These are phyloP conservation scores for Neomorphus geoffroyi DNA, from an alignment of 2,797 vertebrate genomes.

Conservation along the genomic window DNA sequence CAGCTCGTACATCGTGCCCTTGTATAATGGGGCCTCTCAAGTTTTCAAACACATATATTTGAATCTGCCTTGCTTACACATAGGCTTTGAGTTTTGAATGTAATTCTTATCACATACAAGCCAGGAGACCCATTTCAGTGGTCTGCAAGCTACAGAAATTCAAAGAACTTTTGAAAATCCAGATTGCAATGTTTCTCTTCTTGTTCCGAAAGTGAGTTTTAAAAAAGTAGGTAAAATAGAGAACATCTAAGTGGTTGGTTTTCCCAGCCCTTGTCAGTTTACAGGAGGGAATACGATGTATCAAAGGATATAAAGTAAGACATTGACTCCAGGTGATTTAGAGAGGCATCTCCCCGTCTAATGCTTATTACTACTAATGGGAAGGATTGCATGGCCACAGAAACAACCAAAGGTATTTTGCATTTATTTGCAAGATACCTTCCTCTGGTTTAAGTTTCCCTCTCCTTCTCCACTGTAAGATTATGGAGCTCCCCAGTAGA, in stretches of 20 bases:
- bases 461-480: not conserved
- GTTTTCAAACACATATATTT: not conserved
- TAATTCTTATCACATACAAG: not conserved
- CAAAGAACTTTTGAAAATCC: not conserved
- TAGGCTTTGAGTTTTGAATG: not conserved
- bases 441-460: not conserved
- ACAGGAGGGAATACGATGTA: not conserved
- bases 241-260: not conserved
- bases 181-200: not conserved
- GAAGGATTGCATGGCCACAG: not conserved
- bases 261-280: not conserved
- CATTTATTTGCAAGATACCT: not conserved
- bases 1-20: not conserved
- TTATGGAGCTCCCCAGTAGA: not conserved
- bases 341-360: not conserved
- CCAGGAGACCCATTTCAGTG: not conserved
- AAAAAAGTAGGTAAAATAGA: not conserved
- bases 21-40: not conserved
- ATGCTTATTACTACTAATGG: not conserved
- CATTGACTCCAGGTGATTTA: not conserved
- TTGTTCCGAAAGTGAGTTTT: not conserved
- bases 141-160: not conserved
- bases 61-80: not conserved
- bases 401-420: not conserved
- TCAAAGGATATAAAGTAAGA: not conserved